Evolutionary conservation across 2,113 vertebrate genomes (phyloP).

Genomic region (Callocephalon fimbriatum): DNA sequence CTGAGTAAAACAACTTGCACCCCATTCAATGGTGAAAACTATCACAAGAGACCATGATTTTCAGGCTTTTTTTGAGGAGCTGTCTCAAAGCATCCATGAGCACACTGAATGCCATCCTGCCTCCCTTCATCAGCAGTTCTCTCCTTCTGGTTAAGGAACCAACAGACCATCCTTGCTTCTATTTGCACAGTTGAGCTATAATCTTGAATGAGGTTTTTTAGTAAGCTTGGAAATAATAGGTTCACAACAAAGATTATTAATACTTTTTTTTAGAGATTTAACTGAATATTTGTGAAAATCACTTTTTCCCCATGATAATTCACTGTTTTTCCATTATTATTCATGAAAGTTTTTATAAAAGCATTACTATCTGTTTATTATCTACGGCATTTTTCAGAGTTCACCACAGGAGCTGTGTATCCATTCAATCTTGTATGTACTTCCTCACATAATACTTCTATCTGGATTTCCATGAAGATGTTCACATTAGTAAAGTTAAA

Average conservation of each 20-base stretch:
- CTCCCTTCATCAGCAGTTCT: not conserved
- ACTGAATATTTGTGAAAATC: not conserved
- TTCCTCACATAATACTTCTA: not conserved
- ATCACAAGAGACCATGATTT: not conserved
- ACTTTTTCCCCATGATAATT: not conserved
- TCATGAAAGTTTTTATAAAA: not conserved
- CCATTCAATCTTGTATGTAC: not conserved
- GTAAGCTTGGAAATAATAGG: not conserved
- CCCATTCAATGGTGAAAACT: not conserved
- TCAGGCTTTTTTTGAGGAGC: not conserved
- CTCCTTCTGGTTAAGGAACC: not conserved
- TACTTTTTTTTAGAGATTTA: not conserved
- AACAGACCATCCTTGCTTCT: not conserved
- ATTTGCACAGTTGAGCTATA: not conserved
- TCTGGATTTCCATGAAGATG: not conserved
- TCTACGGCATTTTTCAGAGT: not conserved
- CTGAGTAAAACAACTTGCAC: not conserved
- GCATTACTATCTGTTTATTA: not conserved
- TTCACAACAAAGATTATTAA: not conserved
- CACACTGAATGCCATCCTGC: not conserved
- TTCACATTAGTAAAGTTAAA: not conserved
- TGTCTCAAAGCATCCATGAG: accelerated
- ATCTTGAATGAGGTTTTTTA: not conserved
- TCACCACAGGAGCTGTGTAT: not conserved
- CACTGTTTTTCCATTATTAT: not conserved